Base-by-base conservation (phyloP, 2,888 invertebrate genomes). In the Acanthosepion lycidas region DNA sequence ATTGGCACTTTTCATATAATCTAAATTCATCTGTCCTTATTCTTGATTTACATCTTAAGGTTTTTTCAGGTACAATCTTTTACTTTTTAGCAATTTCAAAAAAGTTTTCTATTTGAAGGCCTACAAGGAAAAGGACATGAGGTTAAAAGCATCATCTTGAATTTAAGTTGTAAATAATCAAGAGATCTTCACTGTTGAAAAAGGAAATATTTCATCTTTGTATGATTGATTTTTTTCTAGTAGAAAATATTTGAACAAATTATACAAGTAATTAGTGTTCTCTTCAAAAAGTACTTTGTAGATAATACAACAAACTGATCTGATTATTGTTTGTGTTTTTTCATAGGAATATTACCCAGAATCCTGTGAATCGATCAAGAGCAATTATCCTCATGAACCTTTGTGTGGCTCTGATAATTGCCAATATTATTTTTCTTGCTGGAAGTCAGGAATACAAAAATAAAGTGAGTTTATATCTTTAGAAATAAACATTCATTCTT, bases 301-400 rank as follows among this genome's bases (percentile, higher is more conserved):
- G n/a, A 78, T 78, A 15, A 15, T n/a, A 5, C 15, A 78, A 78
- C 8, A 78, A 33, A 6, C 12, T n/a, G 78, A n/a, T 78, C 0
- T 78, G 5, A 33, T n/a, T n/a, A 23, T 59, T 59, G 59, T 28
- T n/a, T 15, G n/a, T 78, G 8, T 26, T 51, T 53, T 51, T 28
- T 93, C 18, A 6, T 48, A 93, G 93, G n/a, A n/a, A 93, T 20
- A 12, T 93, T 93, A 93, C 93, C 18, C 49, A 49, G n/a, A 93
- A 49, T 53, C 49, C 93, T 51, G 12, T 93, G 51, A 93, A 93
- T 53, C 49, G 49, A 51, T 93, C 93, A 2, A 23, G 93, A 20
- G 93, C 93, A 49, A 93, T 93, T 26, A 93, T 93, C 20, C 48
- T 93, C 42, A 93, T 93, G 93, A 93, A 93, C 33, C n/a, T 93